Percentiles rank a stretch among this genome's conserved stretches.
These are phyloP conservation scores for Ectropis crepuscularia DNA, from an alignment of 2,888 invertebrate species.

Conservation along the genomic window DNA sequence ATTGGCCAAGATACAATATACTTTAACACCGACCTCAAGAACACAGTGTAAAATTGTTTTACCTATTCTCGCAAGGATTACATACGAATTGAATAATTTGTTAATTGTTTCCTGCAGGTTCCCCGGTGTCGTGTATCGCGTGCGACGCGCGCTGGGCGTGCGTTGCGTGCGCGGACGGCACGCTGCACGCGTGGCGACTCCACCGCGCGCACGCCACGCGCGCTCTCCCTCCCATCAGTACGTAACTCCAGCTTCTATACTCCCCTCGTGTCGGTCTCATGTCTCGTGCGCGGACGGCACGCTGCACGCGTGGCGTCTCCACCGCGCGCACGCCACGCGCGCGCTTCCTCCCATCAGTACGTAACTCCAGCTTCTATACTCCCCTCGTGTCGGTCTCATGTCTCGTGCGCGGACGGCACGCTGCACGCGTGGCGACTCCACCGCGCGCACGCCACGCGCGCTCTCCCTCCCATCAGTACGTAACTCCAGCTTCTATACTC, in stretches of 20 bases:
- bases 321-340: slow-evolving; percentile 66
- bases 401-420: slow-evolving; percentile 88
- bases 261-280: too few relatives aligned
- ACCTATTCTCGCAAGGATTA: too few relatives aligned
- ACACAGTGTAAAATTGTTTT: too few relatives aligned
- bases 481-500: background rate
- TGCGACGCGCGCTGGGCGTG: slow-evolving; percentile 86
- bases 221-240: slow-evolving; percentile 85
- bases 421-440: slow-evolving; percentile 86
- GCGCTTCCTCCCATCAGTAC: slow-evolving; percentile 84
- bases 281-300: slow-evolving; percentile 88
- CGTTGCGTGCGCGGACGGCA: slow-evolving; percentile 88
- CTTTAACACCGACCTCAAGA: too few relatives aligned
- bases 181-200: slow-evolving; percentile 86
- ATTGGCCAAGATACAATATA: too few relatives aligned
- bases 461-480: slow-evolving; percentile 84
- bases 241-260: slow-evolving; percentile 11
- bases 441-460: slow-evolving; percentile 67
- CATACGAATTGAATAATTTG: background rate
- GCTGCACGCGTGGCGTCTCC: slow-evolving; percentile 86
- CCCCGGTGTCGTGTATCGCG: slow-evolving; percentile 85
- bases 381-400: too few relatives aligned
- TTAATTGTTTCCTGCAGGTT: slow-evolving; percentile 70
- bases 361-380: slow-evolving; percentile 8
- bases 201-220: slow-evolving; percentile 66